These are phyloP conservation scores for Eptesicus fuscus DNA, from an alignment of 2,113 vertebrate genomes.

Conservation along the genomic window DNA sequence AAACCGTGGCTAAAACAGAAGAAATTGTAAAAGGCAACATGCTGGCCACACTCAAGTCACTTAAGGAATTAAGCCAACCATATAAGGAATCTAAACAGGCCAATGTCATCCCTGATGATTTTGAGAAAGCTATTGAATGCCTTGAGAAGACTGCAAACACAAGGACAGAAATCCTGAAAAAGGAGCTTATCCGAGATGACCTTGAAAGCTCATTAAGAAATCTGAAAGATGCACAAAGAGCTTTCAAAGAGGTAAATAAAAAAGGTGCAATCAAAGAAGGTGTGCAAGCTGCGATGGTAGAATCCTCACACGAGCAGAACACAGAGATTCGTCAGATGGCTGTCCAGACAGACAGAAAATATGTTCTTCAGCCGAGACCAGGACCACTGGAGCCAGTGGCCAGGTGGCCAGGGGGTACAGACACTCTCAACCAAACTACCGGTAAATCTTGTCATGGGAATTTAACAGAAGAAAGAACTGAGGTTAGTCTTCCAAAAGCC, in stretches of 20 bases:
- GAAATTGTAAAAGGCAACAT: constrained; percentile 88
- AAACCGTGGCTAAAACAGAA: constrained; percentile 85
- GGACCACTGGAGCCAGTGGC: constrained; percentile 79
- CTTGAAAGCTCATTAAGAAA: constrained; percentile 87
- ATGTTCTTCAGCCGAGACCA: constrained; percentile 82
- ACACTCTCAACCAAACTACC: constrained; percentile 79
- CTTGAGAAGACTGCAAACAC: constrained; percentile 86
- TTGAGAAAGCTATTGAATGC: constrained; percentile 86
- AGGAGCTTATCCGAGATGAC: constrained; percentile 87
- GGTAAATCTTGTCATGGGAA: constrained; percentile 80
- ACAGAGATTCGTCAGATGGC: constrained; percentile 76
- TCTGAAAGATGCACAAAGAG: constrained; percentile 83
- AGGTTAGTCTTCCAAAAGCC: constrained; percentile 82
- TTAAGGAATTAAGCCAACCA: constrained; percentile 82
- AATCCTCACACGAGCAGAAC: constrained; percentile 81
- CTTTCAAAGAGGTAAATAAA: constrained; percentile 83
- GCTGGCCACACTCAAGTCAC: constrained; percentile 82
- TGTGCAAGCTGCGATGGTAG: constrained; percentile 77
- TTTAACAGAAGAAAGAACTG: constrained; percentile 78
- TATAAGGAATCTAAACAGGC: constrained; percentile 84
- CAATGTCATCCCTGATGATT: constrained; percentile 85
- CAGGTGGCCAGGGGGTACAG: constrained; percentile 74
- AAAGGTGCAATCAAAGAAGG: constrained; percentile 81
- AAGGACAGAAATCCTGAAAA: constrained; percentile 82
- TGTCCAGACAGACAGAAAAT: constrained; percentile 81